These are phyloP conservation scores for Ctenodactylus gundi DNA, from an alignment of 2,113 vertebrate genomes.

Conservation along the genomic window DNA sequence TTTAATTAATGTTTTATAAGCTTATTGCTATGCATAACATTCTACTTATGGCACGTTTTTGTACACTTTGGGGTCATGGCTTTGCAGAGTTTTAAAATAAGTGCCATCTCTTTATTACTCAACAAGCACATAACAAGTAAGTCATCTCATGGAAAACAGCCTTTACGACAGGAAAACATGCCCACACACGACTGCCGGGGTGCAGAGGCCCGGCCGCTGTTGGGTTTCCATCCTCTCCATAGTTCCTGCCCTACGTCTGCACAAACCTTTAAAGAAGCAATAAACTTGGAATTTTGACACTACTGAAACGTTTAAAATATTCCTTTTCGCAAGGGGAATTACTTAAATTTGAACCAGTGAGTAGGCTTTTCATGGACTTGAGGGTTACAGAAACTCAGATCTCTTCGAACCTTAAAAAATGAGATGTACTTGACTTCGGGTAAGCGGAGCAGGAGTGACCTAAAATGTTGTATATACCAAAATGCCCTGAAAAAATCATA, in stretches of 20 bases:
- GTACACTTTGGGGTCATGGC: background rate
- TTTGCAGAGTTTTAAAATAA: constrained; percentile 48
- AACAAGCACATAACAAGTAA: background rate
- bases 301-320: background rate
- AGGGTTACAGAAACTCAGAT: background rate
- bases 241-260: background rate
- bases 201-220: background rate
- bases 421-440: background rate
- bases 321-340: background rate
- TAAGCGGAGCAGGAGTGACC: background rate
- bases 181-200: background rate
- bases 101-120: constrained; percentile 23
- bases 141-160: background rate
- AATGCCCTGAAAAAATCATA: background rate
- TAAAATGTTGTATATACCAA: background rate
- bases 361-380: background rate
- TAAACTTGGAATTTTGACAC: background rate
- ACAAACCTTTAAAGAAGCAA: background rate
- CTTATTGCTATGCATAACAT: constrained; percentile 8
- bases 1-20: constrained; percentile 56
- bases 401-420: background rate
- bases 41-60: constrained; percentile 33
- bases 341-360: constrained; percentile 35
- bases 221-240: background rate
- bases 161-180: background rate